phyloP scores from a whole-genome alignment of 1,140 invertebrate genomes.

The Drosophila funebris region DNA sequence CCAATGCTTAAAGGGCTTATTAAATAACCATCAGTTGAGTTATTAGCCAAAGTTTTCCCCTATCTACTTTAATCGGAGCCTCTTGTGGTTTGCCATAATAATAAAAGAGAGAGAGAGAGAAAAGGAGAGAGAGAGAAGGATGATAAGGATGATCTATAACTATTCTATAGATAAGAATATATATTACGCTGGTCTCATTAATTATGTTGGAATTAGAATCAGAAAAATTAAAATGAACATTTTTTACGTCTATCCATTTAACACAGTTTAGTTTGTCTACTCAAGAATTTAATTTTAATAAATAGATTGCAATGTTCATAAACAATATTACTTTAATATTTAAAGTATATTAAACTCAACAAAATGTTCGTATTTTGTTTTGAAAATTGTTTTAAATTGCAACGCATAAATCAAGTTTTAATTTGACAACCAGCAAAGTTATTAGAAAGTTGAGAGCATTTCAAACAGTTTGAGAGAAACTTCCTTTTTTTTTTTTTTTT shows the following conservation, averaged over 20 bases:
- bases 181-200: too few relatives aligned
- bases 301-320: neutral
- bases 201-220: too few relatives aligned
- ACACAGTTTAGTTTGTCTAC: too few relatives aligned
- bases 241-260: too few relatives aligned
- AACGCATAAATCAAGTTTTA: constrained; percentile 2
- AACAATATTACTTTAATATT: neutral
- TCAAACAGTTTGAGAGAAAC: neutral
- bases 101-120: neutral
- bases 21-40: constrained; percentile 32
- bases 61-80: neutral
- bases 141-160: too few relatives aligned
- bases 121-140: too few relatives aligned
- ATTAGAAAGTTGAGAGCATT: constrained; percentile 2
- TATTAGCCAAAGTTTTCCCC: neutral
- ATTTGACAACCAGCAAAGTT: constrained; percentile 9
- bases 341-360: neutral
- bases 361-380: neutral
- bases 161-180: too few relatives aligned
- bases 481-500: neutral
- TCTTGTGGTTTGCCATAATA: neutral
- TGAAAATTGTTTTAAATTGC: neutral
- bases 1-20: constrained; percentile 15
- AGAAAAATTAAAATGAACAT: too few relatives aligned
- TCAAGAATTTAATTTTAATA: neutral